These are phyloP conservation scores for Rhadinocentrus ornatus DNA, from an alignment of 2,797 vertebrate genomes.

Conservation along the genomic window DNA sequence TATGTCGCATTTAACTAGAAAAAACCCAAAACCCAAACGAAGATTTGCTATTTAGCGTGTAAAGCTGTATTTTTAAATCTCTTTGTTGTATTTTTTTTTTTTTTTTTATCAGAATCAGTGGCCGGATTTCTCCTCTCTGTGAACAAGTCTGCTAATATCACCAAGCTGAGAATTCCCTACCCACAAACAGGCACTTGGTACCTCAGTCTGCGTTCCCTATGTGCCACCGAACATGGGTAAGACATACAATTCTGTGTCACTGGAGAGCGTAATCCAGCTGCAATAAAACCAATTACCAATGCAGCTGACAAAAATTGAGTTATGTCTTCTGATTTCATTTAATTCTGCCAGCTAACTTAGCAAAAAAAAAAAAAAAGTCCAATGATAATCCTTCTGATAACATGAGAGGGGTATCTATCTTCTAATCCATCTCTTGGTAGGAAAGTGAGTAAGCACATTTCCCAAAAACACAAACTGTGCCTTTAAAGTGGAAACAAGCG, in stretches of 20 bases:
- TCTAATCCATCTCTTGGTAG: conserved; percentile 1
- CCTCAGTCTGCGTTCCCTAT: conserved; percentile 92
- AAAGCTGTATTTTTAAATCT: not conserved
- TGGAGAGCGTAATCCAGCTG: not conserved
- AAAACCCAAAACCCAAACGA: not conserved
- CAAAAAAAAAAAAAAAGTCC: not conserved
- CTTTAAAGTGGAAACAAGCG: conserved; percentile 8
- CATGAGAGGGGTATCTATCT: not conserved
- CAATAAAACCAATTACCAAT: not conserved
- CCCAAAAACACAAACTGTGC: conserved; percentile 6
- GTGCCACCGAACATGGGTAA: conserved; percentile 89
- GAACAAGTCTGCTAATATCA: conserved; percentile 86
- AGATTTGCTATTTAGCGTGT: not conserved
- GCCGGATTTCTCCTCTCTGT: conserved; percentile 91
- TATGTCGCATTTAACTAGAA: conserved; percentile 61
- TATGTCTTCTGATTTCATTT: too few species aligned
- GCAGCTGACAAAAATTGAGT: not conserved
- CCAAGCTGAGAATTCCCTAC: conserved; percentile 93
- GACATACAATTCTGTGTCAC: conserved; percentile 30
- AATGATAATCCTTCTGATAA: conserved; percentile 6
- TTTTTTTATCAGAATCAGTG: conserved; percentile 83
- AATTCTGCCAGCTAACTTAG: not conserved
- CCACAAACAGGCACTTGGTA: conserved; percentile 98
- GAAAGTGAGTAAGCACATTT: not conserved
- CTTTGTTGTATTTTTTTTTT: not conserved